Conservation (phyloP, 2,113 vertebrate species). For the Neolamprologus ventralis region DNA sequence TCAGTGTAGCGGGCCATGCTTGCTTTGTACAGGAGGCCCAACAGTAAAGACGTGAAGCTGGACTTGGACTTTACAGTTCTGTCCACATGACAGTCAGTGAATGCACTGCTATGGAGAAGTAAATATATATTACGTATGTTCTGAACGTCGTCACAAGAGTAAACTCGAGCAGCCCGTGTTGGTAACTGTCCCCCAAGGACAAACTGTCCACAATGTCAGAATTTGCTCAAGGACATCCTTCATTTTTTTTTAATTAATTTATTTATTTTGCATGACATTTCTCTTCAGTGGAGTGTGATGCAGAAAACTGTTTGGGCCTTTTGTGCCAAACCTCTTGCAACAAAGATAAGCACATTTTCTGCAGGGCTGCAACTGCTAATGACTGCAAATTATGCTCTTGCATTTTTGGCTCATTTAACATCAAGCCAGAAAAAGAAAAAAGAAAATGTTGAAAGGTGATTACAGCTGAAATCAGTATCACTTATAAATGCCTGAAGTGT, state of each 20-base stretch:
- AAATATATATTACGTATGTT: background rate
- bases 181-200: background rate
- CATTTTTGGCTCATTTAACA: background rate
- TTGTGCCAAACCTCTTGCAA: background rate
- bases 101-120: background rate
- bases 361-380: background rate
- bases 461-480: background rate
- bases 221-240: background rate
- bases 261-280: background rate
- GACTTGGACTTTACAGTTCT: background rate
- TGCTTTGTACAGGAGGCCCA: background rate
- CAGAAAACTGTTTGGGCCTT: background rate
- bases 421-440: background rate
- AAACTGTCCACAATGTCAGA: background rate
- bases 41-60: background rate
- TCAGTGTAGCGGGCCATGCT: background rate
- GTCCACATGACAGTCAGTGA: background rate
- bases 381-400: background rate
- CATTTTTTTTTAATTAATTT: fast-evolving
- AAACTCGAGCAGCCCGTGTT: background rate
- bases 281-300: background rate
- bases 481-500: background rate
- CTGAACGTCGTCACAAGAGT: background rate
- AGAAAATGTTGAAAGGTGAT: background rate
- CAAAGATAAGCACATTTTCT: background rate